Base-by-base conservation (phyloP, 2,113 vertebrate species). In the Gila orcuttii region DNA sequence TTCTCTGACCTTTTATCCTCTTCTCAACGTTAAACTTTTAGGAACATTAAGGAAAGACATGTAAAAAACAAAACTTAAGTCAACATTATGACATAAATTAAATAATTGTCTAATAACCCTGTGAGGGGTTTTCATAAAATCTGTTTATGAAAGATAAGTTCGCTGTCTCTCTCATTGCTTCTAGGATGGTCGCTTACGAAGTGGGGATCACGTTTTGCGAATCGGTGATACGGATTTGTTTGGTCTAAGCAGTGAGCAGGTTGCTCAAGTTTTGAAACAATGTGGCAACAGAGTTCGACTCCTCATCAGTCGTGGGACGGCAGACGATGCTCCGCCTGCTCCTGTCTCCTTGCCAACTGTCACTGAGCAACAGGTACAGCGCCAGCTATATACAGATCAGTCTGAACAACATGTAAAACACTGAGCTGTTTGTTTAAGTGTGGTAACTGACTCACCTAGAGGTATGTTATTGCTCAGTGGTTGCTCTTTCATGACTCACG, bases 161-260 rank as follows among this genome's bases (percentile, higher is more conserved):
- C 8, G n/a, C 25, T 0, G 2, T 64, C 57, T 82, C 21, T 57
- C 50, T 85, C 17, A 19, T 33, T 74, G 21, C 55, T 17, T 84
- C 36, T 31, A 99, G 98, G 96, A 99, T 86, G 96, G 95, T 19
- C 96, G 96, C 8, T 89, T 99, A 25, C 93, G 91, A 76, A 98
- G 97, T 82, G 96, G 97, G 76, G 98, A 99, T 92, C 97, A 97
- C 69, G 98, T 99, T 87, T 90, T 99, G 88, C 96, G 96, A 86
- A 98, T 98, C 9, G 97, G 97, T 15, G 97, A 98, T 86, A 98
- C 97, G 0, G 97, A 99, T 84, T 90, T 99, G 64, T 90, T 93
- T 33, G 97, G 97, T 74, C 96, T 99, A 96, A 96, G 96, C 94
- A 98, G 97, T 73, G 97, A 99, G 88, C 97, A 99, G 90, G 97